Evolutionary conservation across 2,797 vertebrate genomes (phyloP), one percentile per base, ranked within the genome.

Genomic region (Sparidentex hasta): DNA sequence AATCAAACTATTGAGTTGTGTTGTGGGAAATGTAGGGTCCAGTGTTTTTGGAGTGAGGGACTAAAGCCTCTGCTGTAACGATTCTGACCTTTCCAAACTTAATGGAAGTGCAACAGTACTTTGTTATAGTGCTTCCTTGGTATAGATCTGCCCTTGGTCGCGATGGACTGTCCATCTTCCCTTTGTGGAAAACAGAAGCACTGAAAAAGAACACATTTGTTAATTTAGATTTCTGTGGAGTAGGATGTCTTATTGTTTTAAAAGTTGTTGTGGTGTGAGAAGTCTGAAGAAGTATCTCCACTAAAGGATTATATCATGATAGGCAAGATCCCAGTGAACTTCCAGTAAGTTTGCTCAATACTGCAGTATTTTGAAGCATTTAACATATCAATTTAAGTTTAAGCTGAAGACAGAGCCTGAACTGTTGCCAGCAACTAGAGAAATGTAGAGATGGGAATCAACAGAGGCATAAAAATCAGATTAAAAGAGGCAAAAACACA

Each of bases 1-100:
- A 44, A 44, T 44, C 3, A 44, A 44, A 44, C 43, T 44, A 14
- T 4, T 44, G 43, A 51, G 9, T n/a, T 52, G 51, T 8, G n/a
- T 79, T 23, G 43, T 74, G 57, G 18, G 51, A 61, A 61, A 47
- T 56, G 14, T 29, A n/a, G n/a, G 9, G 21, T 21, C 16, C 16
- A 47, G 6, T 47, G 17, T 18, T 47, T 18, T 47, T 18, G 46
- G 46, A 47, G 46, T 18, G 18, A 47, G 43, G 11, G 43, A 44
- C 13, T 12, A 16, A 55, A 55, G 52, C 13, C 4, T 55, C 52
- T 61, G 62, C 43, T 55, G 67, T 52, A 65, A 41, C 0, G 7
- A 25, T 58, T 50, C 18, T 71, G 5, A 43, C 47, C 17, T 13
- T 46, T 56, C 41, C 3, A 3, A 44, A 64, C 46, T 29, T 64